Evolutionary conservation across 2,888 invertebrate genomes (phyloP).

Genomic region (Drosophila merina): DNA sequence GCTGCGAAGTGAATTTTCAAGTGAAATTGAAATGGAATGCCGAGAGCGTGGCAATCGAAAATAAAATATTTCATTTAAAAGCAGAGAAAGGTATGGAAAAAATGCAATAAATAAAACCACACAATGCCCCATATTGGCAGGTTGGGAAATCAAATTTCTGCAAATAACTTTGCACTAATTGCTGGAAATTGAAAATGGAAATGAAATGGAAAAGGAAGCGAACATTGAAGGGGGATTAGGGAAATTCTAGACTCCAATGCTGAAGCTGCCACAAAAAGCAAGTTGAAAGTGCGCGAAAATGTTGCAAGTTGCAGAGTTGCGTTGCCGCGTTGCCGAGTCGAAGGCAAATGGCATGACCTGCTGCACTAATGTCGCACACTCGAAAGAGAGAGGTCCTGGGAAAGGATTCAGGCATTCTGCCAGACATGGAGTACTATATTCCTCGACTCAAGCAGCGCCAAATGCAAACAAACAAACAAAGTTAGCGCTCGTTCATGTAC

Average conservation of each 20-base stretch:
- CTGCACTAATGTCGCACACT: conserved; percentile 63
- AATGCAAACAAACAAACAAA: conserved; percentile 65
- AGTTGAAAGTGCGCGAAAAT: conserved; percentile 57
- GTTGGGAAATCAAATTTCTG: conserved; percentile 45
- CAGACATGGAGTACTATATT: conserved; percentile 38
- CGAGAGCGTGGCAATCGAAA: conserved; percentile 25
- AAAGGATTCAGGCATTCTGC: conserved; percentile 24
- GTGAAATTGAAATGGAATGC: conserved; percentile 42
- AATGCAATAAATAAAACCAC: conserved; percentile 45
- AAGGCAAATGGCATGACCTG: conserved; percentile 53
- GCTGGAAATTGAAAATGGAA: conserved; percentile 50
- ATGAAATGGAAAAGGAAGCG: conserved; percentile 27
- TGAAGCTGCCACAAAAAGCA: conserved; percentile 31
- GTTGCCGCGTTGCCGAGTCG: not conserved
- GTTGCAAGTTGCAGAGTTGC: conserved; percentile 2
- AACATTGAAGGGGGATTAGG: no score
- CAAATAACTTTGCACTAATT: conserved; percentile 29
- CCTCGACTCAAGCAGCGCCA: conserved; percentile 64
- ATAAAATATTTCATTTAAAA: conserved; percentile 50
- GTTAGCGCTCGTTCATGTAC: conserved; percentile 43
- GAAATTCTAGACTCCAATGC: no score
- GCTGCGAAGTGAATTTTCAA: conserved; percentile 37
- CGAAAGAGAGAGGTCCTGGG: conserved; percentile 11
- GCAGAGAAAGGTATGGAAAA: conserved; percentile 12
- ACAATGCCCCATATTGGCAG: conserved; percentile 28